Conservation (phyloP, 23 tunicate genomes). For the Ascidia mentula region DNA sequence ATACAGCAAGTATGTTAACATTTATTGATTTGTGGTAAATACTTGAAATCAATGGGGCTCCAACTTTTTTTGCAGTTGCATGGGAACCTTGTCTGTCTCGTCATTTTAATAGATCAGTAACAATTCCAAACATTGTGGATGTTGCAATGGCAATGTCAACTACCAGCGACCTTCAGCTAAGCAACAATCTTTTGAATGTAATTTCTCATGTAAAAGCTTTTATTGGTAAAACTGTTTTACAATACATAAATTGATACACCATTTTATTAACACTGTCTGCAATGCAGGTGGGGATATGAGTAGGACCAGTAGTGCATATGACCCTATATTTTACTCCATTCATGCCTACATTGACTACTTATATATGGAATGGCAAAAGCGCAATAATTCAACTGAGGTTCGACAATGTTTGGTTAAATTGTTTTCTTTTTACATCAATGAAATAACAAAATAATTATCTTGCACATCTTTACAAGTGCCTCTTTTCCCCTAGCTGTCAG, state of each 20-base stretch:
- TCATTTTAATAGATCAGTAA: conserved; percentile 35
- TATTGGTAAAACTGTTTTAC: conserved; percentile 31
- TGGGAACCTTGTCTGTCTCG: conserved; percentile 81
- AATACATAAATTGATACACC: not conserved
- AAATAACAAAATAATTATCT: too few relatives aligned
- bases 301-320: conserved; percentile 59
- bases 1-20: not conserved
- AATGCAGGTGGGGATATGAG: conserved; percentile 74
- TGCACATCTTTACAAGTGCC: too few relatives aligned
- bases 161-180: conserved; percentile 34
- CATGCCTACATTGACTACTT: conserved; percentile 75
- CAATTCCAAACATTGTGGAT: conserved; percentile 77
- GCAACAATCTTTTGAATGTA: conserved; percentile 29
- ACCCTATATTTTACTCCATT: conserved; percentile 73
- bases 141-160: conserved; percentile 56
- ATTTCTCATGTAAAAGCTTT: conserved; percentile 53
- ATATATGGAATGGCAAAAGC: conserved; percentile 69
- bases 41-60: too few relatives aligned
- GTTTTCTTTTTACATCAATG: not conserved
- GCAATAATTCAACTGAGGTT: not conserved
- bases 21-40: too few relatives aligned
- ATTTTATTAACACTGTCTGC: too few relatives aligned
- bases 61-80: conserved; percentile 16
- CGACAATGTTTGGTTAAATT: not conserved
- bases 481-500: too few relatives aligned